These are phyloP conservation scores for Nanger granti DNA, from an alignment of 2,113 vertebrate genomes.

Conservation along the genomic window DNA sequence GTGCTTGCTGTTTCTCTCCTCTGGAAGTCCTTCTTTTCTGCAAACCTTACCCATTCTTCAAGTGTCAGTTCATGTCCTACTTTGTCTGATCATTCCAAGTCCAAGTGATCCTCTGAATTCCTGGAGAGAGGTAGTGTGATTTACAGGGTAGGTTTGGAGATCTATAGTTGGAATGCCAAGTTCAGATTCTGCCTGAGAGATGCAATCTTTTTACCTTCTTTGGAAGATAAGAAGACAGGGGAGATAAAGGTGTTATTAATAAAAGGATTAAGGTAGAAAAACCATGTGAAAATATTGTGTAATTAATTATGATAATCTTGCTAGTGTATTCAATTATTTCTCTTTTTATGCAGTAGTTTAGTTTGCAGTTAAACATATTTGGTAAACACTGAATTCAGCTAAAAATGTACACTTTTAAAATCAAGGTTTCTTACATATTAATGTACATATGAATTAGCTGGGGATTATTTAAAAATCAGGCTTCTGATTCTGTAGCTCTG, in stretches of 20 bases:
- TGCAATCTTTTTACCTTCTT: background rate
- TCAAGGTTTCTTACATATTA: background rate
- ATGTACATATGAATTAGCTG: background rate
- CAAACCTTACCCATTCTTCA: background rate
- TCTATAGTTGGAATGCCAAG: background rate
- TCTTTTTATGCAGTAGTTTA: background rate
- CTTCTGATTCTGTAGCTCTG: background rate
- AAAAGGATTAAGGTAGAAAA: background rate
- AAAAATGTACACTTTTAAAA: background rate
- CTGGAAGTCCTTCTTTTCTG: background rate
- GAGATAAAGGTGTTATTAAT: background rate
- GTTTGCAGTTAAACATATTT: slow-evolving; percentile 7
- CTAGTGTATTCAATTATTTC: background rate
- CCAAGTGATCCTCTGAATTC: background rate
- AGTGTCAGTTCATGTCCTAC: background rate
- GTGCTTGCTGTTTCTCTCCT: background rate
- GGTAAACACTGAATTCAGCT: background rate
- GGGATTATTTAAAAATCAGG: background rate
- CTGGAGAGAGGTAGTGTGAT: background rate
- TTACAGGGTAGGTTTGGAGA: background rate
- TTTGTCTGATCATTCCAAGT: background rate
- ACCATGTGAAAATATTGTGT: background rate
- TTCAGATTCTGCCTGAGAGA: background rate
- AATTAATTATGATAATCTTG: background rate
- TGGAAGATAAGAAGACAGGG: background rate